phyloP scores from a whole-genome alignment of 2,797 vertebrate genomes.

The Bucorvus abyssinicus region DNA sequence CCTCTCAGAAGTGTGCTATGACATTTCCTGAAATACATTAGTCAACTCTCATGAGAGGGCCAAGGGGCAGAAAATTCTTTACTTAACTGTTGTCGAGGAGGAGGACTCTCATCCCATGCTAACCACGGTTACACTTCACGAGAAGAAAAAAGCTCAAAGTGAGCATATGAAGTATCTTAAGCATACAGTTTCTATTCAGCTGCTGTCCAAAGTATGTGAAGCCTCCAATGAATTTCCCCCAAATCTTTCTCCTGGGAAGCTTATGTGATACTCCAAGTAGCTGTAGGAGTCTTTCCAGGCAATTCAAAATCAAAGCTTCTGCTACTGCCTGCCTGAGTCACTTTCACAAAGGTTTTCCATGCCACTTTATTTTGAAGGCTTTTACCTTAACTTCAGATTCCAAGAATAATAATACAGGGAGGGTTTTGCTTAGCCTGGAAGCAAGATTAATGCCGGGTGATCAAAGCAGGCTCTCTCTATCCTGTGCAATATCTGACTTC shows the following conservation, averaged over 20 bases:
- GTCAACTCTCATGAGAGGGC: conserved; percentile 2
- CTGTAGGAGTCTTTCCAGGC: background rate
- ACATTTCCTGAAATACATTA: conserved; percentile 44
- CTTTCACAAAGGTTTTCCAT: conserved; percentile 3
- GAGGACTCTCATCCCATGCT: background rate
- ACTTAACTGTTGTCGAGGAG: background rate
- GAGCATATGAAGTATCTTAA: background rate
- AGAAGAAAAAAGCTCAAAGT: background rate
- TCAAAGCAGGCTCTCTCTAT: background rate
- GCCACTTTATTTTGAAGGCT: background rate
- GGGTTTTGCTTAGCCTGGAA: background rate
- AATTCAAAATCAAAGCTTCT: conserved; percentile 18
- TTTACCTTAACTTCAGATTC: background rate
- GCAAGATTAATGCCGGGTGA: background rate
- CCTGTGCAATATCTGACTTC: background rate
- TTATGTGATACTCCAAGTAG: background rate
- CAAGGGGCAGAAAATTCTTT: conserved; percentile 26
- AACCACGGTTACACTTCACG: background rate
- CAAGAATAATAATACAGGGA: background rate
- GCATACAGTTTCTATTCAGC: background rate
- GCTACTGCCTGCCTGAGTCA: conserved; percentile 14
- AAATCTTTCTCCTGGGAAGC: background rate
- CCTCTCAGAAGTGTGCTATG: background rate
- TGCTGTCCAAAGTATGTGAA: background rate
- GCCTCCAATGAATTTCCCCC: background rate